These are phyloP conservation scores for Dynastes tityus DNA, from an alignment of 2,888 invertebrate genomes.

Conservation along the genomic window DNA sequence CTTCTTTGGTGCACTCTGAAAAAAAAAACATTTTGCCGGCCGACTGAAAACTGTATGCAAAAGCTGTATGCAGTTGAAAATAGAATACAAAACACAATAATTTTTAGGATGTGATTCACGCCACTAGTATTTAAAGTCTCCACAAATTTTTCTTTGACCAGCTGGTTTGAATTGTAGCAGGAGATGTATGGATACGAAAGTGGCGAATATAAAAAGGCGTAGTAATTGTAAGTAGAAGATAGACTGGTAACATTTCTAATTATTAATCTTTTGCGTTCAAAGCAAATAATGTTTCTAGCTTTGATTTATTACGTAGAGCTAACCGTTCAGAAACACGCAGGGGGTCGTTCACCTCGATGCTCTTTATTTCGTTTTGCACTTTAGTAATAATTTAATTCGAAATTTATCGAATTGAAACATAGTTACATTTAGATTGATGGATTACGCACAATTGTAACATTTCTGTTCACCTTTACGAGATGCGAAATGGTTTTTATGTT, in stretches of 20 bases:
- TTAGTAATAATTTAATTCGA: conserved; percentile 22
- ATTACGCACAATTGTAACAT: not conserved
- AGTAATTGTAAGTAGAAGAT: no score
- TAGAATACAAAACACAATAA: not conserved
- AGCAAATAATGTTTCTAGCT: conserved; percentile 3
- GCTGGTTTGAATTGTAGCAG: not conserved
- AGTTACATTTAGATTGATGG: not conserved
- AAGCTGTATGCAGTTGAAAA: conserved; percentile 25
- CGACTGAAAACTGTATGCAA: not conserved
- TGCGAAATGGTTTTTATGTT: no score
- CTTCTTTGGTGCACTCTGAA: no score
- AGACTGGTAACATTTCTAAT: no score
- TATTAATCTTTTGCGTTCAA: not conserved
- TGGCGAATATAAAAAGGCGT: not conserved
- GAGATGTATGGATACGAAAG: not conserved
- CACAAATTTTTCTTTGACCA: not conserved
- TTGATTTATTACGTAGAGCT: conserved; percentile 17
- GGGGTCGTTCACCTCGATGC: not conserved
- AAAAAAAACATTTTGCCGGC: no score
- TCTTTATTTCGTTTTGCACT: conserved; percentile 4
- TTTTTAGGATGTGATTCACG: conserved; percentile 10
- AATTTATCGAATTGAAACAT: not conserved
- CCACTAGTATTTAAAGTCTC: conserved; percentile 5
- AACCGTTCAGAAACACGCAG: conserved; percentile 2
- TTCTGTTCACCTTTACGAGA: no score